Conservation (phyloP, 2,888 invertebrate genomes). For the Drosophila paranaensis region DNA sequence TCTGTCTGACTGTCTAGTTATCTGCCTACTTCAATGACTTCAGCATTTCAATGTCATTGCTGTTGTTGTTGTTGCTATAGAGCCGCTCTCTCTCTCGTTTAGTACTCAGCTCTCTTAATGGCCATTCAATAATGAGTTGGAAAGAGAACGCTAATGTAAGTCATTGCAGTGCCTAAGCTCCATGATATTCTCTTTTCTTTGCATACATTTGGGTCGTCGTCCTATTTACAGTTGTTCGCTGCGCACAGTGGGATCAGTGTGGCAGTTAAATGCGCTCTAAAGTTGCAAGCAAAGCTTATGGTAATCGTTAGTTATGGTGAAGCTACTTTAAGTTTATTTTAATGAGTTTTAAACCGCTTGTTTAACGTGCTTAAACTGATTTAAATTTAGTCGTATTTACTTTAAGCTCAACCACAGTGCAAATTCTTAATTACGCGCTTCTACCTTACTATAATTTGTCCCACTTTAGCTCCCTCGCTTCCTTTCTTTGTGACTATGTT, state of each 20-base stretch:
- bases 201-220: conserved; percentile 28
- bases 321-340: neutral
- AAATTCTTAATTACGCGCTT: neutral
- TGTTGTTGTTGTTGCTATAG: conserved; percentile 7
- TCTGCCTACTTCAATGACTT: conserved; percentile 18
- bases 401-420: conserved; percentile 15
- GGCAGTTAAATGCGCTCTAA: neutral
- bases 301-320: neutral
- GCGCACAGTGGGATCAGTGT: conserved; percentile 45
- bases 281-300: neutral
- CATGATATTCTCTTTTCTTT: conserved; percentile 33
- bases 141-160: conserved; percentile 11
- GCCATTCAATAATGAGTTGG: conserved; percentile 31
- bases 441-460: neutral
- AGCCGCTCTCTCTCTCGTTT: conserved; percentile 1
- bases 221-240: conserved; percentile 11
- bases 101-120: conserved; percentile 36
- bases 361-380: too few species aligned
- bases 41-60: conserved; percentile 50
- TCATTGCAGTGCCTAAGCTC: neutral
- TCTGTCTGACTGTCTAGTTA: conserved; percentile 11
- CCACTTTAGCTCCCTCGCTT: neutral
- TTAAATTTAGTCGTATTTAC: neutral
- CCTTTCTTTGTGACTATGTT: conserved; percentile 14
- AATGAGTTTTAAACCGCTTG: neutral